Conservation (phyloP, 2,888 invertebrate species). For the Cyaniris semiargus region DNA sequence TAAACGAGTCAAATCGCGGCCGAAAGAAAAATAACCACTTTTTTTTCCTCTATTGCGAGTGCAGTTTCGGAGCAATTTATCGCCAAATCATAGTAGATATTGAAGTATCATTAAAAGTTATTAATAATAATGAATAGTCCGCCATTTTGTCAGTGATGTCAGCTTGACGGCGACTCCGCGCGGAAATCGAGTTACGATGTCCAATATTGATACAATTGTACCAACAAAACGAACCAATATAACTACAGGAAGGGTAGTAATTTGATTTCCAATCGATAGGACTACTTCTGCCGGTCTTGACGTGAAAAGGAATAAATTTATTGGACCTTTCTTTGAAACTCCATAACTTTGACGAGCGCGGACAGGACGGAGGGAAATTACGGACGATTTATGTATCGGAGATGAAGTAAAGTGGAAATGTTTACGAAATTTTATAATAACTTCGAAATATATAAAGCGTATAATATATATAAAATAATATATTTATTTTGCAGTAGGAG, state of each 20-base stretch:
- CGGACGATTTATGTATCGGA: constrained; percentile 22
- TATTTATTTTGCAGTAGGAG: background rate
- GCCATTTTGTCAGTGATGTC: constrained; percentile 53
- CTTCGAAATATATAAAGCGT: background rate
- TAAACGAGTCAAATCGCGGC: background rate
- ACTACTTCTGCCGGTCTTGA: constrained; percentile 45
- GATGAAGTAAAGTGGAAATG: background rate
- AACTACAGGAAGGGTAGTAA: constrained; percentile 60
- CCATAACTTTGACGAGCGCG: constrained; percentile 38
- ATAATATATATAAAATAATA: too few relatives aligned
- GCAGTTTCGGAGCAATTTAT: background rate
- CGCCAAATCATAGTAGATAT: background rate
- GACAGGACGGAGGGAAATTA: constrained; percentile 11
- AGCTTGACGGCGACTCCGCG: constrained; percentile 57
- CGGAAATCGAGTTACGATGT: constrained; percentile 68
- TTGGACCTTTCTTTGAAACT: constrained; percentile 38
- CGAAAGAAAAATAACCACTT: background rate
- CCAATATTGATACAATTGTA: constrained; percentile 75
- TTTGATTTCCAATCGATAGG: constrained; percentile 58
- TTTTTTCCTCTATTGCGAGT: background rate
- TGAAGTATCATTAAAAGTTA: background rate
- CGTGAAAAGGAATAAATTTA: constrained; percentile 47
- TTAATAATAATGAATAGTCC: constrained; percentile 33
- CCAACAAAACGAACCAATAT: constrained; percentile 64
- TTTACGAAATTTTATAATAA: background rate